Base-by-base conservation (phyloP, 2,888 invertebrate species). In the Leptura quadrifasciata region DNA sequence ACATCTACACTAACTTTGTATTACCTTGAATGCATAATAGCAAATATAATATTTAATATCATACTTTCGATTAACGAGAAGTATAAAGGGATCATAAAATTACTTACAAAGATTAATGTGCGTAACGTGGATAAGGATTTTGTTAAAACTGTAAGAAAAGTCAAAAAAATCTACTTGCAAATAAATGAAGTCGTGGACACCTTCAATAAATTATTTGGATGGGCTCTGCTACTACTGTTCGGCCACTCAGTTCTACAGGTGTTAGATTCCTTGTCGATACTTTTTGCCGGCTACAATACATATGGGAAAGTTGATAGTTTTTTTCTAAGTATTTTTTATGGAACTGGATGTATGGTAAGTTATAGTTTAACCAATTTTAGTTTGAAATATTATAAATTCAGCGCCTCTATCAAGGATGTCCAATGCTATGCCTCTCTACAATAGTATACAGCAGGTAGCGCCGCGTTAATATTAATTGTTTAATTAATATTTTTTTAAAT, bases 191-290 rank as follows among this genome's bases (percentile, higher is more conserved):
- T 57, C n/a, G 68, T 68, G 3, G 68, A 68, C 5, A 68, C 21
- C 8, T 68, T 68, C 18, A 68, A 68, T 27, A 3, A 8, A n/a
- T 31, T 55, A 10, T 68, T 68, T 55, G 68, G 68, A 8, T 57
- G 68, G 68, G 20, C 68, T 27, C 6, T 68, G 6, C 18, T 68
- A 1, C 1, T 24, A 9, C 55, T 68, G 3, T 10, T 67, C 9
- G 35, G 20, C 0, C 54, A 67, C 18, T 18, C 9, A 12, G 12
- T 39, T 12, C 8, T 20, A 20, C 47, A 61, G 31, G 17, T 61
- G 1, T 61, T 61, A 31, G 31, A 15, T 5, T 27, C 27, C 27
- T 17, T 61, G 4, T 27, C 31, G 1, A 8, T 61, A 27, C 8
- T 61, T 0, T 15, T 2, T 31, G 27, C 8, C 6, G 6, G 5